Conservation (phyloP, 2,888 invertebrate species). For the Gastrophysa polygoni region DNA sequence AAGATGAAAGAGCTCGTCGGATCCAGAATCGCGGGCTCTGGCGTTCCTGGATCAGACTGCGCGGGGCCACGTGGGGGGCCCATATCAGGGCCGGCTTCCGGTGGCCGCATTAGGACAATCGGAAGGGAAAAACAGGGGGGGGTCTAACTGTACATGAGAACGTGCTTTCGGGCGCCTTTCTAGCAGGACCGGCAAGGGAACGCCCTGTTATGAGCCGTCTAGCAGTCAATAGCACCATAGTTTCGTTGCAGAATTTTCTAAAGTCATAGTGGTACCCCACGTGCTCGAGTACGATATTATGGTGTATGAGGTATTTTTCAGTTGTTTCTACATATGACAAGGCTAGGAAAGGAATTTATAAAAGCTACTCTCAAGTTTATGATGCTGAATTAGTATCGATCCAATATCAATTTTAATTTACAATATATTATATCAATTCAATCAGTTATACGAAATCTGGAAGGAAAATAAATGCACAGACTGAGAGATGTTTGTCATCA, state of each 20-base stretch:
- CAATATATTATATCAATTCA: no score
- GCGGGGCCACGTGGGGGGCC: conserved; percentile 45
- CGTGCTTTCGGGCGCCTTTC: conserved; percentile 8
- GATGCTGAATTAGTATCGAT: no score
- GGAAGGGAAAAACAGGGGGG: neutral
- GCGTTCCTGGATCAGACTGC: conserved; percentile 47
- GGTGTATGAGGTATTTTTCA: conserved; percentile 9
- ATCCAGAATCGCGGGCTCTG: conserved; percentile 53
- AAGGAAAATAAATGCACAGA: no score
- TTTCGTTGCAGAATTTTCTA: conserved; percentile 57
- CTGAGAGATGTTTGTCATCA: no score
- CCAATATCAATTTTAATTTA: no score
- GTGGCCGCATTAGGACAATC: no score
- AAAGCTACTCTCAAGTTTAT: no score
- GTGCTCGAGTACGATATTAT: conserved; percentile 41
- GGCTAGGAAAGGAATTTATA: no score
- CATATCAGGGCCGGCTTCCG: conserved; percentile 28
- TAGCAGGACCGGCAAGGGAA: conserved; percentile 12
- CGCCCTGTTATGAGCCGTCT: conserved; percentile 42
- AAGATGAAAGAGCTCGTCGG: conserved; percentile 53
- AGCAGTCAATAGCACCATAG: conserved; percentile 59
- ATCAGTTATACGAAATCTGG: no score
- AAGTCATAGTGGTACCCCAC: conserved; percentile 51
- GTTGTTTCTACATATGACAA: no score
- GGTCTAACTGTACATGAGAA: conserved; percentile 10